Evolutionary conservation across 2,113 vertebrate genomes (phyloP).

Genomic region (Globicephala melas): DNA sequence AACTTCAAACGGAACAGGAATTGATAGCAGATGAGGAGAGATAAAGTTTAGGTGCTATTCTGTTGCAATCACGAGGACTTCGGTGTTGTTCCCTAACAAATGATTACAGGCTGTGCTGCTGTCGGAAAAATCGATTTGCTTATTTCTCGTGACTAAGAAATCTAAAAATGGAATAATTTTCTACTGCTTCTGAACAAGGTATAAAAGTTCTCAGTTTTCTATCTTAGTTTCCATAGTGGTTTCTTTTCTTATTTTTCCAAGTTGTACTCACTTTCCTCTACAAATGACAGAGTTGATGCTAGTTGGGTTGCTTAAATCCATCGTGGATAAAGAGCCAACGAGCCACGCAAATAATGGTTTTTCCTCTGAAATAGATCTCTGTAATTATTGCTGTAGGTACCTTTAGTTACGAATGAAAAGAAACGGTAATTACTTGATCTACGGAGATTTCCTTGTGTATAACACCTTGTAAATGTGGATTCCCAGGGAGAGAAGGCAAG

Average conservation of each 20-base stretch:
- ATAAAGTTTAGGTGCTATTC: not conserved
- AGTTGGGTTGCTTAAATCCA: not conserved
- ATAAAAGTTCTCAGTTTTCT: not conserved
- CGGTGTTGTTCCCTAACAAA: not conserved
- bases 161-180: not conserved
- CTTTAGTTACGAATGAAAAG: not conserved
- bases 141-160: slow-evolving; percentile 1
- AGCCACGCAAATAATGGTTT: not conserved
- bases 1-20: not conserved
- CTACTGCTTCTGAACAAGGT: not conserved
- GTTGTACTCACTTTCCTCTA: not conserved
- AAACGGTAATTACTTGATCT: not conserved
- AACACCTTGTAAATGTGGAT: not conserved
- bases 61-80: not conserved
- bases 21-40: not conserved
- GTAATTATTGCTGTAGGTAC: not conserved
- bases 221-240: not conserved
- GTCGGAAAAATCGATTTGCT: not conserved
- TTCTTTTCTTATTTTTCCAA: slow-evolving; percentile 24
- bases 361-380: not conserved
- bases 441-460: not conserved
- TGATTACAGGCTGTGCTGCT: no score
- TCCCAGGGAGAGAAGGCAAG: not conserved
- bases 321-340: not conserved
- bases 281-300: not conserved